Conservation (phyloP, 2,888 invertebrate species). For the Lagria hirta region DNA sequence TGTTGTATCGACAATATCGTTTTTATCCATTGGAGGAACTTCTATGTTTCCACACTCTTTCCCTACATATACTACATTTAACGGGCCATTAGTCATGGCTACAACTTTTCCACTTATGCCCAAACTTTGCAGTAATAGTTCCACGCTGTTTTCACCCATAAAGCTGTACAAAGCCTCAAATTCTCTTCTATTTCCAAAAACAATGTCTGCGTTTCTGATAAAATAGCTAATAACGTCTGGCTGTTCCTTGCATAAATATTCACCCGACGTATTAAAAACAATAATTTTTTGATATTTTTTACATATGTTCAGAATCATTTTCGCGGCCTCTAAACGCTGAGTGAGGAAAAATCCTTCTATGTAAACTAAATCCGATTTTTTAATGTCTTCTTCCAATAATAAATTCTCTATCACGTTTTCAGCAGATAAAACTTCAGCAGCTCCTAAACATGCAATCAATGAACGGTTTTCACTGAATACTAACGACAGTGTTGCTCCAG, state of each 20-base stretch:
- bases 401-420: constrained; percentile 40
- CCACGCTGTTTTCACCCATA: constrained; percentile 31
- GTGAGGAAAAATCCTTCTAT: constrained; percentile 63
- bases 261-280: constrained; percentile 59
- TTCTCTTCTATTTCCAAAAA: constrained; percentile 62
- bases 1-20: constrained; percentile 58
- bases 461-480: constrained; percentile 54
- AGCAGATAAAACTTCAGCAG: constrained; percentile 54
- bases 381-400: constrained; percentile 35
- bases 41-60: constrained; percentile 33
- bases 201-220: constrained; percentile 54
- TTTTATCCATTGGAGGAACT: constrained; percentile 51
- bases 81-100: constrained; percentile 65
- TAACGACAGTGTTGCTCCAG: constrained; percentile 59
- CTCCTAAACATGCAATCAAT: constrained; percentile 59
- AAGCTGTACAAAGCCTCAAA: constrained; percentile 53
- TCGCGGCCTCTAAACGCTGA: constrained; percentile 53
- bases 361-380: constrained; percentile 51
- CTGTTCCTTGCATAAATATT: constrained; percentile 56
- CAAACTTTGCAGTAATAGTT: constrained; percentile 22
- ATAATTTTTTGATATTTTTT: constrained; percentile 49
- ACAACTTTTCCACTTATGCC: constrained; percentile 55
- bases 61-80: constrained; percentile 57
- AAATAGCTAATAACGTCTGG: constrained; percentile 52
- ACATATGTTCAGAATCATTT: constrained; percentile 54